Evolutionary conservation across 2,113 vertebrate species (phyloP), one percentile per base, ranked within the genome.

Genomic region (Pristiophorus japonicus): DNA sequence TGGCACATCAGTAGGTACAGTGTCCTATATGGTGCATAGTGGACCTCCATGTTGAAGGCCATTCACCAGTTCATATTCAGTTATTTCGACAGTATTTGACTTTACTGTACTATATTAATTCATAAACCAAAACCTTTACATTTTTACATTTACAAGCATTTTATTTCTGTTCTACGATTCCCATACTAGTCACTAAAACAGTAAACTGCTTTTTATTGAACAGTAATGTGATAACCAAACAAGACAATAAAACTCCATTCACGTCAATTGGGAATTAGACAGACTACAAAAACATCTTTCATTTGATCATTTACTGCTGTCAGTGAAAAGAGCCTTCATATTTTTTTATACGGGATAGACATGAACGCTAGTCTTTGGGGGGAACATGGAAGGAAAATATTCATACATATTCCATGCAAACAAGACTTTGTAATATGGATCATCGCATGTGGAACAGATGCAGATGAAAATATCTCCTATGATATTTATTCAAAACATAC

Each of bases 241-340:
- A 93, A 93, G 62, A 45, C 91, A 45, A 38, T 45, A 66, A 5
- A 45, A 66, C n/a, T 42, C 38, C 18, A 66, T 93, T 93, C n/a
- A 66, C 34, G 63, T 27, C 62, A 42, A 20, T 66, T 93, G 63
- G 55, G 91, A 93, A 66, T 67, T 93, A 42, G 20, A 66, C n/a
- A 93, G 38, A 27, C 38, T 65, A 38, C n/a, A 18, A 93, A 93
- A 93, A 63, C 59, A 93, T 66, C 63, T 93, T 93, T 45, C 3
- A 42, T 10, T 66, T 45, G n/a, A 45, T 93, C 91, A 45, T 66
- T 93, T 93, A 93, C 87, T n/a, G 14, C 87, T 90, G 87, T 62
- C 87, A 90, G 87, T 93, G 38, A 93, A 93, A 93, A 63, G 38
- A 93, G 38, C n/a, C 91, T 93, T 66, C 66, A 93, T 6, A 66